Conservation (phyloP, 2,888 invertebrate genomes). For the Limenitis camilla region DNA sequence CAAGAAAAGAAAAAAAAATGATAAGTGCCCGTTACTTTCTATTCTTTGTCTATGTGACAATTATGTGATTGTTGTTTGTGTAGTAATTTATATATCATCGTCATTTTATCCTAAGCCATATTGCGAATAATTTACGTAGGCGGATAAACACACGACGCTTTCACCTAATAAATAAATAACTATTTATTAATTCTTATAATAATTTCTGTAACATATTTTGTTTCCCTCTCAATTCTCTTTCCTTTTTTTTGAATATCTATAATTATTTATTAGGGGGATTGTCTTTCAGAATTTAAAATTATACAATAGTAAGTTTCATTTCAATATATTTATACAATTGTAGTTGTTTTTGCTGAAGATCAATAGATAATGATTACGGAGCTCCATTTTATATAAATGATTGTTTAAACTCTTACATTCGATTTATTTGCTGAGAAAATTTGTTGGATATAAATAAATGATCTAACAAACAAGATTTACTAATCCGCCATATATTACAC, state of each 20-base stretch:
- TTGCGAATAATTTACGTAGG: conserved; percentile 23
- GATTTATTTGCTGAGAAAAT: too few species aligned
- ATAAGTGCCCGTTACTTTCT: conserved; percentile 4
- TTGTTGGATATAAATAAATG: not conserved
- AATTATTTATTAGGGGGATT: too few species aligned
- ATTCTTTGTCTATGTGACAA: conserved; percentile 14
- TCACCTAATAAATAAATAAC: conserved; percentile 6
- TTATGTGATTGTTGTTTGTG: conserved; percentile 21
- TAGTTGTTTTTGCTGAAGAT: too few species aligned
- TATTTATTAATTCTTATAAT: not conserved
- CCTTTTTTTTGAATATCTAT: too few species aligned
- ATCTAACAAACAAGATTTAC: not conserved
- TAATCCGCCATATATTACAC: not conserved
- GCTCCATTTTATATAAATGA: too few species aligned
- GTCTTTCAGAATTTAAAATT: too few species aligned
- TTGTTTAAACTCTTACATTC: too few species aligned
- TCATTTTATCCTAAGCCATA: conserved; percentile 42
- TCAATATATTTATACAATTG: too few species aligned
- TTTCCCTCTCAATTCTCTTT: too few species aligned
- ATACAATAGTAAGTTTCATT: too few species aligned
- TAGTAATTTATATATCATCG: conserved; percentile 37
- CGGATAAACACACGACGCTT: conserved; percentile 4
- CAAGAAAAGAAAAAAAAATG: not conserved
- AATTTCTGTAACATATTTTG: too few species aligned
- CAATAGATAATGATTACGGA: too few species aligned